Evolutionary conservation across 2,888 invertebrate species (phyloP).

Genomic region (Chesias legatella): DNA sequence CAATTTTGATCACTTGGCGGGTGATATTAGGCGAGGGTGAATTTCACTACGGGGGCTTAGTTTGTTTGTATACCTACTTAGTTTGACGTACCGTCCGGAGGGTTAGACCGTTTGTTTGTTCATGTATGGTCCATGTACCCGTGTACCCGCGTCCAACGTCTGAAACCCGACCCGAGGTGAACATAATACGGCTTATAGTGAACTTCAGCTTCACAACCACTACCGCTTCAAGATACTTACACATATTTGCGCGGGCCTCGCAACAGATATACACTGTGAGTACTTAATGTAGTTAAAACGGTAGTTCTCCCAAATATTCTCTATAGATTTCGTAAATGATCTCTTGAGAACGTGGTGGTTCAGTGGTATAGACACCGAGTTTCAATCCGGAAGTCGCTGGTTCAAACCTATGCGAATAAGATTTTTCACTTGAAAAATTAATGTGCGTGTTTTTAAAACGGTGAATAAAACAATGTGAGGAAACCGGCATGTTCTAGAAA

Average conservation of each 20-base stretch:
- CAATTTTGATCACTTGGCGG: background rate
- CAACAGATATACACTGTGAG: constrained; percentile 1
- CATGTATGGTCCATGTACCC: constrained; percentile 55
- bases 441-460: too few species aligned
- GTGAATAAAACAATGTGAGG: too few species aligned
- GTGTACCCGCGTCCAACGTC: constrained; percentile 35
- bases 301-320: constrained; percentile 6
- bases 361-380: too few species aligned
- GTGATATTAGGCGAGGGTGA: background rate
- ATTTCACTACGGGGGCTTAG: constrained; percentile 14
- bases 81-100: constrained; percentile 35
- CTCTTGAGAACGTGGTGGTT: too few species aligned
- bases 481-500: too few species aligned
- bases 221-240: constrained; percentile 15
- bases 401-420: too few species aligned
- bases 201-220: constrained; percentile 34
- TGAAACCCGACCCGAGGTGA: constrained; percentile 31
- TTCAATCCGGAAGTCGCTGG: too few species aligned
- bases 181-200: constrained; percentile 35
- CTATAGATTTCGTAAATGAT: constrained; percentile 7
- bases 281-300: constrained; percentile 15
- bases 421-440: too few species aligned
- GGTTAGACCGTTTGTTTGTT: constrained; percentile 46
- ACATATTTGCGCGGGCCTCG: constrained; percentile 24
- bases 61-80: constrained; percentile 22